Evolutionary conservation across 2,113 vertebrate species (phyloP).

Genomic region (Pelvicachromis taeniatus): DNA sequence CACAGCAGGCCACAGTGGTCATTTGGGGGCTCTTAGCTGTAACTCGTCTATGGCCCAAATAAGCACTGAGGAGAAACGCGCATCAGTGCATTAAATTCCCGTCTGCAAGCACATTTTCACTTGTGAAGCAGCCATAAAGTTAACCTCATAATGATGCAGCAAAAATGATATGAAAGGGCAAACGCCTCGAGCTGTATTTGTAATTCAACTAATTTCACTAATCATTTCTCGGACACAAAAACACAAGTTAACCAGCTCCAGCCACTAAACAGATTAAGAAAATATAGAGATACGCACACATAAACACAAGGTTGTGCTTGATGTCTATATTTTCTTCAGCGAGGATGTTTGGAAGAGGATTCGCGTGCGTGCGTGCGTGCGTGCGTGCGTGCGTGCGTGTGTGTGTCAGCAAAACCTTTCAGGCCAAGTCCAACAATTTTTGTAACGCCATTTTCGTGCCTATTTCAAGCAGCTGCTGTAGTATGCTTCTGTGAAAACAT

Average conservation of each 20-base stretch:
- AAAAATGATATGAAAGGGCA: background rate
- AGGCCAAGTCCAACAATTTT: no score
- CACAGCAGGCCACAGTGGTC: conserved; percentile 16
- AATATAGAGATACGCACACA: background rate
- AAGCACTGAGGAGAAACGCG: conserved; percentile 12
- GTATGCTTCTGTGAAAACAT: background rate
- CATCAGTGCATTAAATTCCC: conserved; percentile 27
- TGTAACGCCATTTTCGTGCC: background rate
- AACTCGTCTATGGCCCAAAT: conserved; percentile 16
- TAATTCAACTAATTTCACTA: background rate
- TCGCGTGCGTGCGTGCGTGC: background rate
- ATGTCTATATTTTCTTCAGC: background rate
- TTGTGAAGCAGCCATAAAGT: background rate
- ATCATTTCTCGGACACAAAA: background rate
- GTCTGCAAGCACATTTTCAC: background rate
- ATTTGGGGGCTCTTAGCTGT: conserved; percentile 5
- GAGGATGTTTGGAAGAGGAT: background rate
- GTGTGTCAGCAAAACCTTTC: no score
- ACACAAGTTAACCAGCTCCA: background rate
- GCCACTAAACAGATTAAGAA: background rate
- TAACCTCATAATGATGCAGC: background rate
- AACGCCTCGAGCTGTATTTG: background rate
- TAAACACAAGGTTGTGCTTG: background rate
- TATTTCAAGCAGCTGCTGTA: background rate
- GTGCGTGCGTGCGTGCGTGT: background rate